Base-by-base conservation (phyloP, 2,888 invertebrate genomes). In the Drosophila hawaiiensis region DNA sequence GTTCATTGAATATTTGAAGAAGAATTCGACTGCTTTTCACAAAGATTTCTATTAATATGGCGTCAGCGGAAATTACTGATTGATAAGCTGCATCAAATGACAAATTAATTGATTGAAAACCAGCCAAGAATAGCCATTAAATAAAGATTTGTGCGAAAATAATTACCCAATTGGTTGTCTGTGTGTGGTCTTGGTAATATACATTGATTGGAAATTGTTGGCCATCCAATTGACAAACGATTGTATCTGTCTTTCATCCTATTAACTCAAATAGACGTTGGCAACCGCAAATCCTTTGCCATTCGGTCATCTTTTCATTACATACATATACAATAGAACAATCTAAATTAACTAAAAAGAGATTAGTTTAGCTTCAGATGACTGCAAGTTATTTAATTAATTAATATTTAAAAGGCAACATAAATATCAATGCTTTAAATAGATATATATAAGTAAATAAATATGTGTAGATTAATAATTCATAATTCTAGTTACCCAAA, bases 71-170 rank as follows among this genome's bases (percentile, higher is more conserved):
- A 81, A 73, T 76, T 69, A 62, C 58, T 78, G 71, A 76, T 68
- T 73, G 73, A 73, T 81, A 83, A 73, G 50, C 82, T 84, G 76
- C 78, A 39, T 53, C 72, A 83, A 83, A 83, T 84, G 87, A 73
- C 87, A 86, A 86, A 86, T 86, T 86, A 83, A 83, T 86, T 83
- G 82, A 84, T 86, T 83, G 60, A 54, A 65, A 68, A 71, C 41
- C 58, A 54, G 41, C 65, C 47, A 52, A 74, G 72, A 72, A 72
- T 62, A 54, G 53, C 49, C 39, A 67, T 69, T 62, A 68, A 71
- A 58, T 66, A 47, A 60, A 28, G 63, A 54, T 74, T 58, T 74
- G 43, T 63, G 59, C 61, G 61, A 68, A 71, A 65, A 65, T 52
- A 62, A 78, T 62, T 62, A 53, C 43, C 52, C 55, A 60, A 72